Evolutionary conservation across 2,888 invertebrate species (phyloP), one percentile per base, ranked within the genome.

Genomic region (Lamellibrachia columna): DNA sequence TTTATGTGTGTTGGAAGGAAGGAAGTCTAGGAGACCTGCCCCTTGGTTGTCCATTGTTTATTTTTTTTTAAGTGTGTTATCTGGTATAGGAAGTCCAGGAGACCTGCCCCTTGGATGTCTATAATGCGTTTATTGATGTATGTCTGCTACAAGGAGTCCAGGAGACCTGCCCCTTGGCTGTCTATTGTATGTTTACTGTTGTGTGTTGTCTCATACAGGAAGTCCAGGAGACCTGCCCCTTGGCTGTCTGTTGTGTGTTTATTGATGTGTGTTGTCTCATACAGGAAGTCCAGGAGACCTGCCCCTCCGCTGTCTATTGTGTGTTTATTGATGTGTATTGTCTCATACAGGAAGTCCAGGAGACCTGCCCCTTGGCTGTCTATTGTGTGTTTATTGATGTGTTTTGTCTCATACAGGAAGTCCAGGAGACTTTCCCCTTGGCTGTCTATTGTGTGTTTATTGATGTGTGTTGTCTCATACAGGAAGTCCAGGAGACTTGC

Each of bases 151-250:
- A 75, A 15, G 22, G 4, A 75, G 75, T 75, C 75, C 22, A 75
- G 75, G 75, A 75, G 75, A 75, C 75, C 15, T 75, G 75, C 75
- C 75, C 75, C 75, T 75, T 75, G 75, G 22, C 22, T 75, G 75
- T 75, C 22, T 15, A 22, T 75, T 15, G 22, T 75, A n/a, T 75
- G 11, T 75, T 15, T 75, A 15, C 1, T 15, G 15, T 0, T 75
- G 75, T 75, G 75, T 75, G 40, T 75, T 75, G 75, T 11, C 40
- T 40, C 40, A 1, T 75, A 22, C 75, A 75, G 75, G 22, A 22
- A 75, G 75, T 75, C 75, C 75, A 75, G 75, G 75, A 75, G 75
- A 75, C 75, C 75, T 75, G 75, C 75, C 75, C 58, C 75, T 75
- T 22, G 75, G 75, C 75, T 75, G 75, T 22, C 75, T 15, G 1